Evolutionary conservation across 35 echinoderm and acorn worm genomes (phyloP), one percentile per base, ranked within the genome.

Genomic region (Apostichopus parvimensis): DNA sequence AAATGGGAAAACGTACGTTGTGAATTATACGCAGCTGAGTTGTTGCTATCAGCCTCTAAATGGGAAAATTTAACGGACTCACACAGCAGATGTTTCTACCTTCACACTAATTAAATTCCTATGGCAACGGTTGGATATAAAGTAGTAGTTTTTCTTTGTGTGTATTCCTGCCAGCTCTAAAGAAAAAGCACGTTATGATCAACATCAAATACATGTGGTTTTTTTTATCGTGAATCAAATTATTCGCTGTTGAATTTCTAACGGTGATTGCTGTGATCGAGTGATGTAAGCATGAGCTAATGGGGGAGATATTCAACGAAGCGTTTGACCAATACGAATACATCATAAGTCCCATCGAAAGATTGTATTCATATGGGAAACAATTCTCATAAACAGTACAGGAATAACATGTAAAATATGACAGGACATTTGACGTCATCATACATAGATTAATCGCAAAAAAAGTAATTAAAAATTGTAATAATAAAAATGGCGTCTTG

Each of bases 91-190:
- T 88, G 86, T 88, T 88, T 75, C 60, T 52, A 17, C 22, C 62
- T 62, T 55, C 68, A 54, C 86, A 65, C 86, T 88, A 88, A 88
- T 88, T 88, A 88, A 88, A 88, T 88, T 88, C 86, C 86, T 88
- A 88, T 88, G 86, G 86, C 86, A 88, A 88, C 86, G 81, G 34
- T 24, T 65, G 23, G 60, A 53, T 82, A 57, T 21, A 23, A 78
- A 82, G 79, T 34, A 11, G 55, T 17, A 82, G 79, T 82, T 53
- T 8, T 24, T 1, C 77, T 17, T 34, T 34, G 28, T 34, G 28
- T 34, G 77, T 21, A 24, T 8, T 78, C 28, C n/a, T 24, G 28
- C 17, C 17, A 8, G 6, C 77, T 34, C 28, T 34, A 34, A 34
- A 34, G 28, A 8, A 45, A 21, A 45, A 8, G 17, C 77, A 78